Conservation (phyloP, 1,140 invertebrate species). For the Drosophila neocordata region DNA sequence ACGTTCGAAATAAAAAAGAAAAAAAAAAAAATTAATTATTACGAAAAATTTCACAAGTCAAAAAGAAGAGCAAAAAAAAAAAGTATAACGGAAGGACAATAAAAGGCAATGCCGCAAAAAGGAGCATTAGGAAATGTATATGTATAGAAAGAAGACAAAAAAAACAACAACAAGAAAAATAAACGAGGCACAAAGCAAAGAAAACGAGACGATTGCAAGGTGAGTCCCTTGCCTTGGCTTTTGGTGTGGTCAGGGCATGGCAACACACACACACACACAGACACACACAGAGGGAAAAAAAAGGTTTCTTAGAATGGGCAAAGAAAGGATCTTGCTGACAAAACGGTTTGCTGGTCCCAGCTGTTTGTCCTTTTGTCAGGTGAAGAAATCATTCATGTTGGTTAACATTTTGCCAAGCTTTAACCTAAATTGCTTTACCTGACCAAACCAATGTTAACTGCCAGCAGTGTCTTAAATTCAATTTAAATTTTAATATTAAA, state of each 20-base stretch:
- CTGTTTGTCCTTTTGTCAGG: conserved; percentile 68
- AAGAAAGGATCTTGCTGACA: conserved; percentile 38
- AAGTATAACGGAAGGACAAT: conserved; percentile 63
- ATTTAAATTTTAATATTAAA: too few relatives aligned
- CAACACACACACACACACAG: background rate
- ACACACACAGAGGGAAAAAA: background rate
- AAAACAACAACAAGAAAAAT: conserved; percentile 40
- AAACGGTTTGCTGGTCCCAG: conserved; percentile 51
- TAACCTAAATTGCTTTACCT: conserved; percentile 37
- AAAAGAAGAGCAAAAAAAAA: conserved; percentile 10
- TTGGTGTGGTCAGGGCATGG: conserved; percentile 64
- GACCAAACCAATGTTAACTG: too few relatives aligned
- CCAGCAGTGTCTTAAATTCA: background rate
- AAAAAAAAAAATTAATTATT: conserved; percentile 76
- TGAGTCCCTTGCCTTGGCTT: conserved; percentile 59
- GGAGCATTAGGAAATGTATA: conserved; percentile 25
- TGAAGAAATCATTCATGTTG: conserved; percentile 30
- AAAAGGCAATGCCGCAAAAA: conserved; percentile 56
- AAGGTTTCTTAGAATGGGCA: conserved; percentile 28
- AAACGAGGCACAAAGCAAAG: conserved; percentile 50
- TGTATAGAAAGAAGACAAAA: background rate
- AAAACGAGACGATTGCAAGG: conserved; percentile 44
- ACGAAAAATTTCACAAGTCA: conserved; percentile 73
- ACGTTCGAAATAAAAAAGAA: background rate
- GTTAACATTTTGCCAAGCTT: conserved; percentile 26